Percentiles rank a stretch among this genome's conserved stretches.
These are phyloP conservation scores for Anableps anableps DNA, from an alignment of 2,797 vertebrate genomes.

Conservation along the genomic window DNA sequence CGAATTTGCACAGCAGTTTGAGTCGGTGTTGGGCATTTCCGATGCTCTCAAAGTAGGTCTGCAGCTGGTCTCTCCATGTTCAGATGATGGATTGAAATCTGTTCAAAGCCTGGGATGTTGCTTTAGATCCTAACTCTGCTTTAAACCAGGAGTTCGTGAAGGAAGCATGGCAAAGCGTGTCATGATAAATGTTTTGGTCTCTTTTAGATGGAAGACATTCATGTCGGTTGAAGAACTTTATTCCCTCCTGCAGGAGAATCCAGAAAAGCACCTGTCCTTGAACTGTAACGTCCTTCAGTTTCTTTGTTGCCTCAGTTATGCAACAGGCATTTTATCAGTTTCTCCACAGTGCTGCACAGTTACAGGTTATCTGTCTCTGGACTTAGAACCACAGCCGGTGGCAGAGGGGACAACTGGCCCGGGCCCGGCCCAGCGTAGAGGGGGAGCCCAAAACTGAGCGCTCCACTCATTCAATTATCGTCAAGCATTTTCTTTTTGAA, in stretches of 20 bases:
- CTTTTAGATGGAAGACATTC: neutral
- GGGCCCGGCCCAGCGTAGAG: too few species aligned
- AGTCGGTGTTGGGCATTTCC: neutral
- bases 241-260: slow-evolving; percentile 3
- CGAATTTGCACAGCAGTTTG: neutral
- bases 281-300: slow-evolving; percentile 43
- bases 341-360: slow-evolving; percentile 8
- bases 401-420: too few species aligned
- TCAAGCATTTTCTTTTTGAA: too few species aligned
- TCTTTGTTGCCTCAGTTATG: slow-evolving; percentile 21
- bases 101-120: too few species aligned
- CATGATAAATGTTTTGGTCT: neutral
- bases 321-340: slow-evolving; percentile 20
- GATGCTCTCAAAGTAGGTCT: neutral
- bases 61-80: neutral
- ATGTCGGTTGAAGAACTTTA: neutral
- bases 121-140: too few species aligned
- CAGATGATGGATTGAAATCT: too few species aligned
- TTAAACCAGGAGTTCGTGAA: neutral
- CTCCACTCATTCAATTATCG: too few species aligned
- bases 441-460: too few species aligned
- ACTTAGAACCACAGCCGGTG: neutral
- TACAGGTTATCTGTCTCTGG: neutral
- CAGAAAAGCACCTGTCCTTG: slow-evolving; percentile 34
- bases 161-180: neutral